Evolutionary conservation across 2,888 invertebrate genomes (phyloP), one percentile per base, ranked within the genome.

Genomic region (Cerastoderma edule): DNA sequence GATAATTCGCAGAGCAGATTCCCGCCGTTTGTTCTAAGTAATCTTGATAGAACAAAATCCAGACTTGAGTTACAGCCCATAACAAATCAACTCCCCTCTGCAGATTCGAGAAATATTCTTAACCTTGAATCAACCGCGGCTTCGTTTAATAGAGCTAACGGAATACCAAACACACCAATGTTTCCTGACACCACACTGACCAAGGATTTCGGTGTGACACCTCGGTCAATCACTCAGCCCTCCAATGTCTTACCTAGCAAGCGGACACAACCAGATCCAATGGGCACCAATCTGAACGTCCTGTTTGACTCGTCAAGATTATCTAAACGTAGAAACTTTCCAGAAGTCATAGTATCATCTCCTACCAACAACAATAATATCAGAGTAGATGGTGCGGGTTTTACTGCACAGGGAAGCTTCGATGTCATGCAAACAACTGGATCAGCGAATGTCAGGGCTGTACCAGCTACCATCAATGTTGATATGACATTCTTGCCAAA

Each of bases 271-370:
- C 22, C 39, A 24, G 19, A 60, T 6, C 39, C 60, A 60, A 2
- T 60, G 2, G 33, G 32, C 22, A 66, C 30, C 33, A 30, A 66
- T 66, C 22, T 66, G 30, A 66, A 66, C 13, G 30, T 50, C 22
- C 50, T 66, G n/a, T 66, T 66, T 66, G 66, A 66, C 33, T 66
- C 66, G 22, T 24, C 66, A 32, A 50, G 22, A 50, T 33, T 66
- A 24, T 30, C 66, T 10, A 66, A 50, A 30, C 32, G 24, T 1
- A 48, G 33, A 4, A 32, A 66, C 10, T 8, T 2, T 13, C 16
- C 60, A n/a, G 39, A 32, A 16, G 60, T 39, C 39, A 10, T 60
- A 8, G 19, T 60, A 5, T 16, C 39, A 24, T 60, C 60, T 6
- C 60, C 60, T 22, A 39, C 60, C 22, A 60, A 33, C 22, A 60